These are phyloP conservation scores for Phoebastria nigripes DNA, from an alignment of 2,797 vertebrate species.

Conservation along the genomic window DNA sequence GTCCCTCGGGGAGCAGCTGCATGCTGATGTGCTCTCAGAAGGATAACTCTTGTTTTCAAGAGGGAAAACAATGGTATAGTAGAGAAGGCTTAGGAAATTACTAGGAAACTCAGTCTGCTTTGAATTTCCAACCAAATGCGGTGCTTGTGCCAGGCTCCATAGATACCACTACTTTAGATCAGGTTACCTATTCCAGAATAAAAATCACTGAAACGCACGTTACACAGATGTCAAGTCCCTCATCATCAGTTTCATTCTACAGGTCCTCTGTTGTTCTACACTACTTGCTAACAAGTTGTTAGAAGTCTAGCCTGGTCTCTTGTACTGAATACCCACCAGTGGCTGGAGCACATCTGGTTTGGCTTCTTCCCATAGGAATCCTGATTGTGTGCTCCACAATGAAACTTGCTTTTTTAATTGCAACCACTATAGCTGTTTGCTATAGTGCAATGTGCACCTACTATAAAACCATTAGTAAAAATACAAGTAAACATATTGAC, in stretches of 20 bases:
- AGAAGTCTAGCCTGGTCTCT: neutral
- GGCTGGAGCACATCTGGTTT: neutral
- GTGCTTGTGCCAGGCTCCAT: neutral
- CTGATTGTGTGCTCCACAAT: fast-evolving
- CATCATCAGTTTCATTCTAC: neutral
- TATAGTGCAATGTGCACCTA: neutral
- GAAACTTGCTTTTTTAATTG: neutral
- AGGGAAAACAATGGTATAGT: neutral
- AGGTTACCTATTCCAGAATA: neutral
- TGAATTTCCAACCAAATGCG: neutral
- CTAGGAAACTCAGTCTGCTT: neutral
- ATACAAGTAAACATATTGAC: neutral
- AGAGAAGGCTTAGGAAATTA: neutral
- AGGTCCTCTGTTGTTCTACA: neutral
- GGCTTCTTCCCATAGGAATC: neutral
- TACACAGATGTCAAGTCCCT: neutral
- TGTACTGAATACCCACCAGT: neutral
- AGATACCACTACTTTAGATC: neutral
- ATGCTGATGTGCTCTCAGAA: neutral
- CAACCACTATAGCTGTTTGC: neutral
- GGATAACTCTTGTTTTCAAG: neutral
- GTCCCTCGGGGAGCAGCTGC: neutral
- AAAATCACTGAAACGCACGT: neutral
- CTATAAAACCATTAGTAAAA: neutral
- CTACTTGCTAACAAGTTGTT: neutral